These are phyloP conservation scores for Takifugu flavidus DNA, from an alignment of 2,113 vertebrate species.

Conservation along the genomic window DNA sequence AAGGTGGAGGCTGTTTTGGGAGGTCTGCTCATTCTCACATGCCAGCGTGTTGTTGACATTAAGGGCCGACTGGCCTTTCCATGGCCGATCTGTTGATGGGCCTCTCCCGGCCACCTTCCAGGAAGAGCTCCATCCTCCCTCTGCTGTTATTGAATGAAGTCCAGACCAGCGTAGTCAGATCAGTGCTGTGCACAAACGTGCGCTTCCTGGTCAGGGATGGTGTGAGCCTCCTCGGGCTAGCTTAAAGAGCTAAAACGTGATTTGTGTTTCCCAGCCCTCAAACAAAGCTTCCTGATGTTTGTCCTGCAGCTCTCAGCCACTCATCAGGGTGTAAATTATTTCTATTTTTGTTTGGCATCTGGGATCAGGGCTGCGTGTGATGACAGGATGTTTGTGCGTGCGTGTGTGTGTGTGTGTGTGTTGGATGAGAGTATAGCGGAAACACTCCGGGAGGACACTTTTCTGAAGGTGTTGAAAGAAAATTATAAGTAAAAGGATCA, in stretches of 20 bases:
- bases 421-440: not conserved
- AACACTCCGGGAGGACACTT: not conserved
- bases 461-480: too few relatives aligned
- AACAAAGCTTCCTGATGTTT: too few relatives aligned
- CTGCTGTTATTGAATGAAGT: conserved; percentile 22
- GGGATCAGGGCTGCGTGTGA: too few relatives aligned
- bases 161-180: not conserved
- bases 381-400: not conserved
- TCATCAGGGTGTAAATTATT: too few relatives aligned
- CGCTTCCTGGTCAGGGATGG: too few relatives aligned
- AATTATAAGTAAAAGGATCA: too few relatives aligned
- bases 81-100: conserved; percentile 34
- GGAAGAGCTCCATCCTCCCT: conserved; percentile 24
- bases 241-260: too few relatives aligned
- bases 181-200: too few relatives aligned
- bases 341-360: too few relatives aligned
- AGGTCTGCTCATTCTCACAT: conserved; percentile 53
- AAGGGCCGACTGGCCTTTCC: conserved; percentile 20
- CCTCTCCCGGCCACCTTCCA: conserved; percentile 30
- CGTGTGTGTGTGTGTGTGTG: conserved; percentile 1
- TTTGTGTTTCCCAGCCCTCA: too few relatives aligned
- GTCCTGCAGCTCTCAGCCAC: too few relatives aligned
- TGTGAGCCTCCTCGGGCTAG: too few relatives aligned
- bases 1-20: conserved; percentile 25
- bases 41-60: conserved; percentile 55